Percentiles rank a stretch among this genome's conserved stretches.
Conservation (phyloP, 2,113 vertebrate genomes). For the Scomber scombrus region DNA sequence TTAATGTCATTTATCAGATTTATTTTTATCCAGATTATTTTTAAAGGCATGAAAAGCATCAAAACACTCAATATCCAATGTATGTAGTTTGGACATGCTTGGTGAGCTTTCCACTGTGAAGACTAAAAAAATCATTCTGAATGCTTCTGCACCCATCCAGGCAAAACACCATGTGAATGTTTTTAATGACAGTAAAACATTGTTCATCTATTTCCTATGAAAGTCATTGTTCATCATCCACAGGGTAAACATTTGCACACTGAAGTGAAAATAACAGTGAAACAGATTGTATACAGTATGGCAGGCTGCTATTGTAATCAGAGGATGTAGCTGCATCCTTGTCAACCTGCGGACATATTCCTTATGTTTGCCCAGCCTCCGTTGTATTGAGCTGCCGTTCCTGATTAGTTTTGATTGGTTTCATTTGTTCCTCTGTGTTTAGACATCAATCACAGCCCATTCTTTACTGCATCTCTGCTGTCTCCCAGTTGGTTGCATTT, state of each 20-base stretch:
- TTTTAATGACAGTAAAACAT: constrained; percentile 53
- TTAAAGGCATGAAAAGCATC: neutral
- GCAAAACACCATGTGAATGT: constrained; percentile 40
- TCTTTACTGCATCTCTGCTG: constrained; percentile 34
- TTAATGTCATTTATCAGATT: constrained; percentile 6
- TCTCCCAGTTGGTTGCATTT: constrained; percentile 62
- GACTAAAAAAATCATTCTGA: constrained; percentile 10
- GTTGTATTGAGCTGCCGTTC: constrained; percentile 69
- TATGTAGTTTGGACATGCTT: neutral
- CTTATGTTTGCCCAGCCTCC: constrained; percentile 68
- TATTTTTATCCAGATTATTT: constrained; percentile 3
- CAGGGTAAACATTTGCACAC: constrained; percentile 68
- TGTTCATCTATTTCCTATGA: constrained; percentile 52
- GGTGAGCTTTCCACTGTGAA: constrained; percentile 2
- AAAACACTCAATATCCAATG: neutral
- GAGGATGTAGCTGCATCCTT: constrained; percentile 66
- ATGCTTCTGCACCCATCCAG: constrained; percentile 1
- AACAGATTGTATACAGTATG: constrained; percentile 64
- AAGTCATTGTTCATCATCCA: constrained; percentile 68
- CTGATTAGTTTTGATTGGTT: constrained; percentile 78
- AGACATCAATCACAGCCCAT: constrained; percentile 69
- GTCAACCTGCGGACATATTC: constrained; percentile 68
- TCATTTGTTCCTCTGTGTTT: constrained; percentile 74
- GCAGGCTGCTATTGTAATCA: constrained; percentile 62
- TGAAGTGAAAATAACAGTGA: constrained; percentile 42